phyloP scores from a whole-genome alignment of 2,113 vertebrate species.

The Apeltes quadracus region DNA sequence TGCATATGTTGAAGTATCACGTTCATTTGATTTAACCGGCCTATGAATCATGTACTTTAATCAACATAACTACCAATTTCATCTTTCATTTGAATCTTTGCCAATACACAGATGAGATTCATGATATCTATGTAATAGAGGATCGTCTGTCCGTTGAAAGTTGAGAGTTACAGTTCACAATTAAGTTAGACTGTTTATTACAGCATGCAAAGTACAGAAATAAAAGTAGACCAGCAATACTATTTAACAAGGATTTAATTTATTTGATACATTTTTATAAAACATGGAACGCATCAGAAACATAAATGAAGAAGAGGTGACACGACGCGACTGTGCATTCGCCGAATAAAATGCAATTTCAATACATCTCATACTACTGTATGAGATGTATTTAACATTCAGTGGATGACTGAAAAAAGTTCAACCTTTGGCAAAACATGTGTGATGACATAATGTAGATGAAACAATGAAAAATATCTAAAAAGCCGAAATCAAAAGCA shows the following conservation, averaged over 20 bases:
- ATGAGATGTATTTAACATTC: conserved; percentile 32
- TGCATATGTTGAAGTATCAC: neutral
- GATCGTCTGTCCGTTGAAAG: conserved; percentile 4
- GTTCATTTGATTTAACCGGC: conserved; percentile 4
- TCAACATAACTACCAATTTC: neutral
- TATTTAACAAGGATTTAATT: neutral
- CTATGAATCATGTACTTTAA: conserved; percentile 4
- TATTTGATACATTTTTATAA: conserved; percentile 38
- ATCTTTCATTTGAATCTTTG: neutral
- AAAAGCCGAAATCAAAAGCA: conserved; percentile 32
- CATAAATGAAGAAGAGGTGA: conserved; percentile 1
- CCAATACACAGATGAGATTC: neutral
- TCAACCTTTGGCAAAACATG: neutral
- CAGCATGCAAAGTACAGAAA: neutral
- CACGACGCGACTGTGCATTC: conserved; percentile 11
- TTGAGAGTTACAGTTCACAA: neutral
- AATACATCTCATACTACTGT: too few species aligned
- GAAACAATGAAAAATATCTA: neutral
- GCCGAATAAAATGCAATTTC: neutral
- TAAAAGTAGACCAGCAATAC: neutral
- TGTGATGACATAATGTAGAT: neutral
- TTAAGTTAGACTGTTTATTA: neutral
- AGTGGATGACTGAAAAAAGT: conserved; percentile 5
- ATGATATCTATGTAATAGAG: neutral
- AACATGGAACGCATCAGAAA: conserved; percentile 20